phyloP scores from a whole-genome alignment of 2,888 invertebrate genomes.

The Aspidiotus rigidus region DNA sequence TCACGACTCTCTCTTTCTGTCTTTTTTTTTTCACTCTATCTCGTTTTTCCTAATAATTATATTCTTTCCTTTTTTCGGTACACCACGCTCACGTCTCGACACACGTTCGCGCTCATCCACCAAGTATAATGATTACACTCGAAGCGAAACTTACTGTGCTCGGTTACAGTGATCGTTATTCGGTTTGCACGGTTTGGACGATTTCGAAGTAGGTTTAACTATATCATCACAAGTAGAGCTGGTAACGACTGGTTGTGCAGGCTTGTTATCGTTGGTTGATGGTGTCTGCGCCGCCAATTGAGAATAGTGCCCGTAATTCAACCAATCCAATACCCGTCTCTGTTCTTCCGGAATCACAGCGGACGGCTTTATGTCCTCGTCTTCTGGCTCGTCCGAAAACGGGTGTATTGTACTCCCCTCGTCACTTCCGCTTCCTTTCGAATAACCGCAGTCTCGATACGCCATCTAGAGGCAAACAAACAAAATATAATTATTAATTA shows the following conservation, averaged over 20 bases:
- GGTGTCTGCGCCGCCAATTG: slow-evolving; percentile 18
- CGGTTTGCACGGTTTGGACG: slow-evolving; percentile 13
- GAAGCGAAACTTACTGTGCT: slow-evolving; percentile 9
- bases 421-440: slow-evolving; percentile 32
- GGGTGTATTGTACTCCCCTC: slow-evolving; percentile 28
- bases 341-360: slow-evolving; percentile 27
- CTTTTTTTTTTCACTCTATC: no score
- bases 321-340: slow-evolving; percentile 25
- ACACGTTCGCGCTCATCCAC: no score
- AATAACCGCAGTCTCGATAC: slow-evolving; percentile 29
- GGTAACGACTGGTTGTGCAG: slow-evolving; percentile 32
- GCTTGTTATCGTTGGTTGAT: slow-evolving; percentile 15
- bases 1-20: no score
- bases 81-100: no score
- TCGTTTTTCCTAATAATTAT: no score
- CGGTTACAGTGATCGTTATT: neutral
- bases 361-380: slow-evolving; percentile 26
- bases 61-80: no score
- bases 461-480: slow-evolving; percentile 20
- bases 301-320: slow-evolving; percentile 28
- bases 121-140: no score
- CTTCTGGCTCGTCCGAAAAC: slow-evolving; percentile 31
- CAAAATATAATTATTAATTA: neutral
- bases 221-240: slow-evolving; percentile 31
- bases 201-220: slow-evolving; percentile 18